Conservation (phyloP, 2,888 invertebrate species). For the Scaptomyza parva region DNA sequence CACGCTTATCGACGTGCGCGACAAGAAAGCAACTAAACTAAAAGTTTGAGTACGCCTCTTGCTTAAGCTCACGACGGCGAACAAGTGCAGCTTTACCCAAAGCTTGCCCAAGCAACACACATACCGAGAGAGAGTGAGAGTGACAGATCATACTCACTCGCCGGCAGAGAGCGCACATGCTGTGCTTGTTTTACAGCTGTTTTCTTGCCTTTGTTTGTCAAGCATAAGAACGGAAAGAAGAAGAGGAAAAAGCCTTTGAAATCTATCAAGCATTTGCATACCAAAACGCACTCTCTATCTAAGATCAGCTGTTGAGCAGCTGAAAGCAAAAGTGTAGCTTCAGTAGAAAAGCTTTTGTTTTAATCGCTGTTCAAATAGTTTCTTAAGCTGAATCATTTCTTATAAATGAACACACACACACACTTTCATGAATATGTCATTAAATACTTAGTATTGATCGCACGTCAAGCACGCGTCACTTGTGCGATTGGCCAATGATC, state of each 20-base stretch:
- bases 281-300: not conserved
- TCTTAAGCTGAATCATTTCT: slow-evolving; percentile 23
- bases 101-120: slow-evolving; percentile 41
- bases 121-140: slow-evolving; percentile 5
- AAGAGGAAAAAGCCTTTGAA: not conserved
- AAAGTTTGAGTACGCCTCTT: slow-evolving; percentile 40
- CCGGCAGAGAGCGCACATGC: slow-evolving; percentile 20
- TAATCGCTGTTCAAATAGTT: slow-evolving; percentile 3
- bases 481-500: slow-evolving; percentile 34
- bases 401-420: slow-evolving; percentile 8
- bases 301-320: slow-evolving; percentile 30
- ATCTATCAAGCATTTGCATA: not conserved
- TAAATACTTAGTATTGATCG: slow-evolving; percentile 27
- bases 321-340: slow-evolving; percentile 60
- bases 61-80: slow-evolving; percentile 43
- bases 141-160: slow-evolving; percentile 2
- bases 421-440: not conserved
- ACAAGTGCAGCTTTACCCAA: slow-evolving; percentile 65
- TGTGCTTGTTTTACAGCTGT: slow-evolving; percentile 41
- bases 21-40: slow-evolving; percentile 61
- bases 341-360: slow-evolving; percentile 34
- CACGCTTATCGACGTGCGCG: slow-evolving; percentile 58
- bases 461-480: slow-evolving; percentile 66
- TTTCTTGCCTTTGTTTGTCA: slow-evolving; percentile 20
- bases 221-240: not conserved